Conservation (phyloP, 2,113 vertebrate species). For the Bos taurus region ARS-UCD2.0 NC_037352.1:18285501-18286000, state of each 20-base stretch:
- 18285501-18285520: not conserved
- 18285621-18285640: not conserved
- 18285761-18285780: not conserved
- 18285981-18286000: conserved; percentile 84
- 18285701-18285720: not conserved
- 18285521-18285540: not conserved
- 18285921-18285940: conserved; percentile 78
- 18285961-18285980: conserved; percentile 76
- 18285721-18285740: not conserved
- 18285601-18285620: not conserved
- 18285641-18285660: not conserved
- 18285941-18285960: conserved; percentile 80
- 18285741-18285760: not conserved
- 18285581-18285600: not conserved
- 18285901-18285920: not conserved
- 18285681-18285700: not conserved
- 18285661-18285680: not conserved
- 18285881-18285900: not conserved
- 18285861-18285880: not conserved
- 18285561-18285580: not conserved
- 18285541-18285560: not conserved
- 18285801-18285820: not conserved
- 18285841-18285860: not conserved
- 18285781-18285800: not conserved
- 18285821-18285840: not conserved